Evolutionary conservation across 1,140 invertebrate species (phyloP).

Genomic region (Drosophila simulans): DNA sequence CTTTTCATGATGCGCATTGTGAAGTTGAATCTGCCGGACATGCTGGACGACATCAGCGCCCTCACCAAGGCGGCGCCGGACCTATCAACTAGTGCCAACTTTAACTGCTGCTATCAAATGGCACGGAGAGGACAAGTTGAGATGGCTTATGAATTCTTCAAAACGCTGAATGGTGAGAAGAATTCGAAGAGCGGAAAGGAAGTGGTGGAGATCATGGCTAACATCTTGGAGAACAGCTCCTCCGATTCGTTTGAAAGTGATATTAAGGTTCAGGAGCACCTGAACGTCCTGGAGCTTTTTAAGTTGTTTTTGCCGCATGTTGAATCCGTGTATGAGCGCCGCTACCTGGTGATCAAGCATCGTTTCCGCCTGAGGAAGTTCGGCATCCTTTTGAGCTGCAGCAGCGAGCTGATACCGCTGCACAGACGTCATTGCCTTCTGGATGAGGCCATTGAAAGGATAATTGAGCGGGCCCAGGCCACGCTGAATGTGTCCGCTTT

Average conservation of each 20-base stretch:
- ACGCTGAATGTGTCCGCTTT: conserved; percentile 63
- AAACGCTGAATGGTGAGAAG: conserved; percentile 49
- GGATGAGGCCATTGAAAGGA: conserved; percentile 63
- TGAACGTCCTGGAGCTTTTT: conserved; percentile 65
- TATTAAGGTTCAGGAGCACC: conserved; percentile 46
- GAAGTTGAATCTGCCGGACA: conserved; percentile 75
- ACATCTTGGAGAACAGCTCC: conserved; percentile 50
- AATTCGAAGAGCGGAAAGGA: conserved; percentile 32
- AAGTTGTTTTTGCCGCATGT: conserved; percentile 62
- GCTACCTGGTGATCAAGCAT: conserved; percentile 62
- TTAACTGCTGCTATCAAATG: conserved; percentile 79
- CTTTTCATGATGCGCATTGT: conserved; percentile 78
- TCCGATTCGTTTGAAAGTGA: conserved; percentile 30
- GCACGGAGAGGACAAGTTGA: conserved; percentile 70
- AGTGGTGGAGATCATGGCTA: conserved; percentile 62
- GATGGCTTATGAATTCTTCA: conserved; percentile 70
- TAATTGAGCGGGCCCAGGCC: conserved; percentile 63
- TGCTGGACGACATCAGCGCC: conserved; percentile 73
- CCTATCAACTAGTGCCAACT: conserved; percentile 62
- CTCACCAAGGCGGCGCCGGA: conserved; percentile 72
- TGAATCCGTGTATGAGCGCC: conserved; percentile 37
- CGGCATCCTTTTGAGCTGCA: conserved; percentile 44
- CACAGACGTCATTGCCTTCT: conserved; percentile 51
- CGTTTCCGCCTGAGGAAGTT: conserved; percentile 65
- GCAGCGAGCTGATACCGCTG: conserved; percentile 48